Evolutionary conservation across 64 coral and sea anemone species (phyloP).

Genomic region (Dendrophyllia cribrosa): DNA sequence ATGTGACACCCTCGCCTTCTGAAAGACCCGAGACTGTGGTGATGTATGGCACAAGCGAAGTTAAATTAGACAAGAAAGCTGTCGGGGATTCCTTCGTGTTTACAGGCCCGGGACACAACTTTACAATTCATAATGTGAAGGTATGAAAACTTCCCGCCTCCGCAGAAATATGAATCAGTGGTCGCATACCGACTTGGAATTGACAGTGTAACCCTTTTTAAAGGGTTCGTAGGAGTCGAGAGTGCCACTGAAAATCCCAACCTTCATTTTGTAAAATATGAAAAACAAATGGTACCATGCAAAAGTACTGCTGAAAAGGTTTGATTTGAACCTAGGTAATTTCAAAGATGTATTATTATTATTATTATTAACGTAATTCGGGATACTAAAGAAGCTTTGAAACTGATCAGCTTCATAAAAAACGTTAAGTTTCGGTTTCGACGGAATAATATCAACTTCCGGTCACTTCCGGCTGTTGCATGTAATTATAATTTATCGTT

Average conservation of each 20-base stretch:
- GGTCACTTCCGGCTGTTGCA: background rate
- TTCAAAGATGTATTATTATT: too few relatives aligned
- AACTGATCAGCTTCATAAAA: background rate
- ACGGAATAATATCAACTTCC: background rate
- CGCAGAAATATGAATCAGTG: too few relatives aligned
- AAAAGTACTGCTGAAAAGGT: too few relatives aligned
- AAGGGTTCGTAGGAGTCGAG: too few relatives aligned
- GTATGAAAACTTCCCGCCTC: constrained; percentile 1
- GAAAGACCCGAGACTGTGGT: constrained; percentile 47
- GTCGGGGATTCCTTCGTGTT: constrained; percentile 66
- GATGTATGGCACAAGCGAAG: constrained; percentile 62
- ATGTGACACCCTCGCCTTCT: constrained; percentile 64
- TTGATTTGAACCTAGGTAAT: too few relatives aligned
- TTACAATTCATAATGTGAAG: constrained; percentile 77
- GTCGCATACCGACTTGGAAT: background rate
- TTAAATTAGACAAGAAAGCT: constrained; percentile 35
- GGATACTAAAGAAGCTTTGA: background rate
- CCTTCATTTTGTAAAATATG: too few relatives aligned
- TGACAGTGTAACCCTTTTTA: too few relatives aligned
- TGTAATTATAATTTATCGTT: too few relatives aligned
- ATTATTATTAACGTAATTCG: too few relatives aligned
- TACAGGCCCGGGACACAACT: background rate
- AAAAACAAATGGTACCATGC: too few relatives aligned
- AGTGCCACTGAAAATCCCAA: too few relatives aligned
- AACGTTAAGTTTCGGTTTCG: background rate